These are phyloP conservation scores for Sphaerolaimus hirsutus DNA, from an alignment of 2,888 invertebrate species.

Conservation along the genomic window DNA sequence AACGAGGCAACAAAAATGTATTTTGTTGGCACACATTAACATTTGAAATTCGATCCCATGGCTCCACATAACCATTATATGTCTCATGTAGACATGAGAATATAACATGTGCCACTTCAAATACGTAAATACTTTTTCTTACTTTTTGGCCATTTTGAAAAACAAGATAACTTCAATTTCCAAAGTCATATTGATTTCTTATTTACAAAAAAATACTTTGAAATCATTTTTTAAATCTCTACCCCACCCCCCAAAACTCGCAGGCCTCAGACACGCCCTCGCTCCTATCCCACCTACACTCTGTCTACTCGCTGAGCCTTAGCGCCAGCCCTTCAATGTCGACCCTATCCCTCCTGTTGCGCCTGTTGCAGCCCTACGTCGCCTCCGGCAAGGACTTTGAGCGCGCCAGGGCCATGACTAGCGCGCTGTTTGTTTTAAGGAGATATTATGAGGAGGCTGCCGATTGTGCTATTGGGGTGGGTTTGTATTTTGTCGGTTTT, in stretches of 20 bases:
- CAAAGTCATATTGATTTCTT: not conserved
- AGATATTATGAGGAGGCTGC: constrained; percentile 2
- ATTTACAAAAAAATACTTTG: not conserved
- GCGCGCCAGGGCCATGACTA: constrained; percentile 5
- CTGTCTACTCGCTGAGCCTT: not conserved
- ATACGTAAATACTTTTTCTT: too few relatives aligned
- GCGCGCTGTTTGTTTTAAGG: constrained; percentile 1
- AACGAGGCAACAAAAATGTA: too few relatives aligned
- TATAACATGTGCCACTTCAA: too few relatives aligned
- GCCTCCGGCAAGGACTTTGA: constrained; percentile 1
- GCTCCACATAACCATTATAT: too few relatives aligned
- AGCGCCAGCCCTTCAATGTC: not conserved
- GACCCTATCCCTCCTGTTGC: not conserved
- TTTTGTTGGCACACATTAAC: too few relatives aligned
- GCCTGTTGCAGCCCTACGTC: constrained; percentile 6
- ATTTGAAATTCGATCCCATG: too few relatives aligned
- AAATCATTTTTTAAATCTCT: not conserved
- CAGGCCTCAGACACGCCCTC: too few relatives aligned
- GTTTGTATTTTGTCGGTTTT: too few relatives aligned
- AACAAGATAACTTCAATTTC: too few relatives aligned
- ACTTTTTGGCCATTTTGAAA: too few relatives aligned
- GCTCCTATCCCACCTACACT: not conserved
- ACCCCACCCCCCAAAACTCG: too few relatives aligned
- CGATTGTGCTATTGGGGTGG: constrained; percentile 4
- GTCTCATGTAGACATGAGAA: too few relatives aligned